Conservation (phyloP, 2,888 invertebrate genomes). For the Idaea aversata region DNA sequence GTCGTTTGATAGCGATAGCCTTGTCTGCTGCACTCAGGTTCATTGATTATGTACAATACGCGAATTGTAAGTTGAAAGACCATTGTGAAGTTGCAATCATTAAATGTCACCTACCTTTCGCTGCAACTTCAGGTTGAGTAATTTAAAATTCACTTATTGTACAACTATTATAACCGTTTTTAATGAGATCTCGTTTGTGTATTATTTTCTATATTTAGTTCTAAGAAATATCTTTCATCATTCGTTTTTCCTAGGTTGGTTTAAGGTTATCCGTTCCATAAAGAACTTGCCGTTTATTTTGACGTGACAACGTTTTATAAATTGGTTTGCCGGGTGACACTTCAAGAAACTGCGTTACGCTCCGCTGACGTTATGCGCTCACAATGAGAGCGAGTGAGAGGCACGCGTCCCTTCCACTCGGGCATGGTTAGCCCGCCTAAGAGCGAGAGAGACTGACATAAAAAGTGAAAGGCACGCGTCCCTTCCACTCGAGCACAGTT, state of each 20-base stretch:
- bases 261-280: neutral
- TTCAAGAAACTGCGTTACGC: too few relatives aligned
- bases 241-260: neutral
- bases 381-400: too few relatives aligned
- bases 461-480: too few relatives aligned
- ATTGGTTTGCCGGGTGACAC: too few relatives aligned
- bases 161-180: conserved; percentile 10
- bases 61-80: neutral
- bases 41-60: neutral
- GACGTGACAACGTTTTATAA: too few relatives aligned
- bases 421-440: too few relatives aligned
- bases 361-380: too few relatives aligned
- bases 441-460: too few relatives aligned
- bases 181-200: conserved; percentile 31
- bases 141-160: neutral
- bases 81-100: neutral
- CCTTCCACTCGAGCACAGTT: too few relatives aligned
- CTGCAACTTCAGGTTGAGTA: neutral
- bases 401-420: too few relatives aligned
- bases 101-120: neutral
- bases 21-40: neutral
- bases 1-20: neutral
- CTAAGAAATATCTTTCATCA: neutral
- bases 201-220: conserved; percentile 19
- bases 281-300: neutral